Evolutionary conservation across 2,797 vertebrate species (phyloP), one percentile per base, ranked within the genome.

Genomic region (Eleutherodactylus coqui): DNA sequence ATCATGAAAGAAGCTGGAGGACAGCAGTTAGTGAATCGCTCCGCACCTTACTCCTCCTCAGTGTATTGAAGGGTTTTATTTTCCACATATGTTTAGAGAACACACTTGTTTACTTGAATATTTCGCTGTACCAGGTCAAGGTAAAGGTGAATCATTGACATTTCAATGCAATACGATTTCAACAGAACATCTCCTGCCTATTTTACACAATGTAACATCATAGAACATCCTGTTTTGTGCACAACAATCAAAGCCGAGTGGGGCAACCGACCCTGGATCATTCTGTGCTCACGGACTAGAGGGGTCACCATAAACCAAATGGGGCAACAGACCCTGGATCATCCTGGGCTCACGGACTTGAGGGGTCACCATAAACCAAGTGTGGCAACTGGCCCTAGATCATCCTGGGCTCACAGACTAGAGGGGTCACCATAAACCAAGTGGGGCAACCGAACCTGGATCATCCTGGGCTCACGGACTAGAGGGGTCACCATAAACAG

Each of bases 161-260:
- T 72, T 72, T 72, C 38, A n/a, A n/a, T 41, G 36, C 27, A 72
- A 43, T 69, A n/a, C 11, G 69, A 72, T 72, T 72, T 43, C 69
- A 72, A n/a, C 10, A 43, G 69, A 72, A 69, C 24, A 41, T 34
- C 67, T 69, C 19, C 24, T 41, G 5, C 69, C 2, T 38, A 72
- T 41, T n/a, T 41, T 41, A 24, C 13, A 38, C 19, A 72, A 72
- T 21, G 13, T 38, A 69, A 69, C 36, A n/a, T 13, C 14, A 38
- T n/a, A n/a, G 21, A 72, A 72, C 41, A 72, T n/a, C n/a, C 21
- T 41, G 36, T 14, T 43, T 72, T 43, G 38, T 36, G 36, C 36
- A n/a, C 69, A 72, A 10, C 19, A 72, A 38, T 4, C 21, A 8
- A 24, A 9, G 5, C 34, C 38, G 24, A 38, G 7, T 19, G 2